Evolutionary conservation across 2,797 vertebrate genomes (phyloP).

Genomic region (Amphiprion clarkii): DNA sequence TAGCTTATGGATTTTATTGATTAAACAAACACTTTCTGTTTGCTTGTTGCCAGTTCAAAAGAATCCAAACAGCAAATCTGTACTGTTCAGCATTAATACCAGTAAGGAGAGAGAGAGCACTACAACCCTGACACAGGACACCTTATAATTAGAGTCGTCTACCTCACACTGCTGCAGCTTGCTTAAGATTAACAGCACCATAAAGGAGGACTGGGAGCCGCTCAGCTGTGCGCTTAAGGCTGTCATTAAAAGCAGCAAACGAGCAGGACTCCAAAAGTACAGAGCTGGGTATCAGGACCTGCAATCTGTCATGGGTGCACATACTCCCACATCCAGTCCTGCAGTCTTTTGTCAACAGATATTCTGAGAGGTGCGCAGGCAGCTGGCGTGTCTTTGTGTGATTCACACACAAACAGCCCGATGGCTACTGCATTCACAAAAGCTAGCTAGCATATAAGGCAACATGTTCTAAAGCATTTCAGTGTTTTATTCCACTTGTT

Average conservation of each 20-base stretch:
- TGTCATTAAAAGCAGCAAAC: constrained; percentile 60
- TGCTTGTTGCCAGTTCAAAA: not conserved
- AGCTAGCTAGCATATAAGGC: not conserved
- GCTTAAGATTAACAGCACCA: constrained; percentile 37
- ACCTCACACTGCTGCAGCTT: constrained; percentile 41
- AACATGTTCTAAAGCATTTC: not conserved
- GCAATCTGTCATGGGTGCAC: constrained; percentile 24
- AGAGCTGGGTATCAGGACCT: constrained; percentile 29
- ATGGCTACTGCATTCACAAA: not conserved
- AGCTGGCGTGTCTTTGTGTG: not conserved
- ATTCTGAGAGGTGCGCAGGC: constrained; percentile 18
- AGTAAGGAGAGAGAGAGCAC: constrained; percentile 4
- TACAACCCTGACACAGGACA: constrained; percentile 30
- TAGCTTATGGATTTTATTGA: not conserved
- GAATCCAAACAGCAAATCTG: not conserved
- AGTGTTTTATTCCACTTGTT: not conserved
- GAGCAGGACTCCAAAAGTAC: constrained; percentile 31
- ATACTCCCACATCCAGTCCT: constrained; percentile 44
- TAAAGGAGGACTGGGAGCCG: constrained; percentile 22
- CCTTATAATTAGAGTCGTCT: constrained; percentile 66
- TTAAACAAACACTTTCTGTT: not conserved
- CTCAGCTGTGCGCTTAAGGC: constrained; percentile 51
- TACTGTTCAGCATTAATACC: not conserved
- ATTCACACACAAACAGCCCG: constrained; percentile 6
- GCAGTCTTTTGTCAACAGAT: constrained; percentile 21